Evolutionary conservation across 2,888 invertebrate species (phyloP).

Genomic region (Pandemis cinnamomeana): DNA sequence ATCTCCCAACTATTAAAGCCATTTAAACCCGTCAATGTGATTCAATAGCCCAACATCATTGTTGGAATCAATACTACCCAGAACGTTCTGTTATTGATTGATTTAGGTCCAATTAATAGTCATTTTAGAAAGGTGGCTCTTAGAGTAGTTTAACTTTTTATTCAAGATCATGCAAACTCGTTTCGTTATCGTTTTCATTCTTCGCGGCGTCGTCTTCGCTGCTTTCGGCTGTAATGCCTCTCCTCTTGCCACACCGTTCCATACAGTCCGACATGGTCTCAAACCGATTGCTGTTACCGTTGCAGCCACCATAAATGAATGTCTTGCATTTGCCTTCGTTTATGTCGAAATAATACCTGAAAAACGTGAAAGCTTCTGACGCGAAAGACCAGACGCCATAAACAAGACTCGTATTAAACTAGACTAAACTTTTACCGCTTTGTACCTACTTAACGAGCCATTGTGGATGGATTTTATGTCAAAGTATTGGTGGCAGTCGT

Average conservation of each 20-base stretch:
- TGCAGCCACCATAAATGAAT: slow-evolving; percentile 69
- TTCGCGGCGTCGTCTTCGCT: neutral
- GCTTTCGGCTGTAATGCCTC: neutral
- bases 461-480: too few relatives aligned
- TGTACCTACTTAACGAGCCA: too few relatives aligned
- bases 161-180: neutral
- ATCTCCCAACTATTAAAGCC: slow-evolving; percentile 35
- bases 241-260: slow-evolving; percentile 41
- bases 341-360: slow-evolving; percentile 63
- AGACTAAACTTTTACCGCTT: too few relatives aligned
- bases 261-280: slow-evolving; percentile 47
- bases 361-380: slow-evolving; percentile 3
- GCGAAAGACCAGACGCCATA: neutral
- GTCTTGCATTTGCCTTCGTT: slow-evolving; percentile 54
- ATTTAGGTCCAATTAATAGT: slow-evolving; percentile 1
- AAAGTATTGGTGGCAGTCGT: too few relatives aligned
- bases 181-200: neutral
- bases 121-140: neutral
- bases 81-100: slow-evolving; percentile 4
- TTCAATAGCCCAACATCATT: slow-evolving; percentile 25
- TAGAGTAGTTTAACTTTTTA: too few relatives aligned
- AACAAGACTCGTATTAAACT: too few relatives aligned
- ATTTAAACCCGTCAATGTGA: slow-evolving; percentile 27
- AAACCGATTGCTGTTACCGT: slow-evolving; percentile 67
- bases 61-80: slow-evolving; percentile 4